Base-by-base conservation (phyloP, 2,888 invertebrate species). In the Idaea dimidiata region DNA sequence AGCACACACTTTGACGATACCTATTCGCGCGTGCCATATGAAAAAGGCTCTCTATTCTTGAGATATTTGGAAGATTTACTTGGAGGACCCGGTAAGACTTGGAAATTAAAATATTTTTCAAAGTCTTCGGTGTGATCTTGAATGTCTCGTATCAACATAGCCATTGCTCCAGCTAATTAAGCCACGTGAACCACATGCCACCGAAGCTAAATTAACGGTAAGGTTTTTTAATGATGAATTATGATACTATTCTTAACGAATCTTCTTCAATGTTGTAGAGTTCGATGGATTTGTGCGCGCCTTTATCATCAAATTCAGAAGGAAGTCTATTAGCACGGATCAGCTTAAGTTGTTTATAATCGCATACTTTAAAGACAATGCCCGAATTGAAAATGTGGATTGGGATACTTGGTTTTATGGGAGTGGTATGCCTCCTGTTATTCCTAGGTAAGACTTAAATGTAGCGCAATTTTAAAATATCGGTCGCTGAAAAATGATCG, bases 1-100 rank as follows among this genome's bases (percentile, higher is more conserved):
- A 96, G 96, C 7, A 94, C 96, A 1, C 97, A 98, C 80, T 99
- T 99, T 0, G 99, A 99, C 85, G 98, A 98, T 84, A 95, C 98
- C 0, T 98, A 98, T 90, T 97, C 97, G 0, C 89, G 93, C 6
- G 96, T 98, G 53, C 98, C 99, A 0, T 99, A 99, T 82, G 97
- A 98, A 82, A 99, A 99, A 87, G 98, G 99, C 0, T 97, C 89
- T 0, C 95, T 97, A 0, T 96, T 99, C 78, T 93, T 99, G 33
- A 96, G 97, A 75, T 97, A 97, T 84, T 88, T 99, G 63, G 99
- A 99, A 85, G 94, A 95, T 71, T 82, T 95, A 6, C 90, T 97
- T 31, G 98, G 98, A 53, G 97, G 98, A 10, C 94, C 97, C 69
- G 94, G 96, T 96, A 87, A 88, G 88, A 68, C 79, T n/a, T 76